Conservation (phyloP, 2,888 invertebrate species). For the Xanthostigma xanthostigma region DNA sequence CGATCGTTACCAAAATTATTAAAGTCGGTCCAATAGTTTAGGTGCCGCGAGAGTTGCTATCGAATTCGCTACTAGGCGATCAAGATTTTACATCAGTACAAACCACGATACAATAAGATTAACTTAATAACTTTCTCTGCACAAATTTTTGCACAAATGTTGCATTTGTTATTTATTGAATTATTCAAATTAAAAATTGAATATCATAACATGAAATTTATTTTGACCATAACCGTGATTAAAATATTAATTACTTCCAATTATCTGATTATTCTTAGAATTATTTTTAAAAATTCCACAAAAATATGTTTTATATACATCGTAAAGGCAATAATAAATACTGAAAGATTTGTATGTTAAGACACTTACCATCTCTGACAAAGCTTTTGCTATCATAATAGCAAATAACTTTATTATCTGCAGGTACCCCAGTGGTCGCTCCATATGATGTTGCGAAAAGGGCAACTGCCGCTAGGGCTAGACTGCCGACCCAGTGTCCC, state of each 20-base stretch:
- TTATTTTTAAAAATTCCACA: not conserved
- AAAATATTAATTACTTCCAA: not conserved
- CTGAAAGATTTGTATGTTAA: not conserved
- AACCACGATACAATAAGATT: no score
- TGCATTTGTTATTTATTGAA: no score
- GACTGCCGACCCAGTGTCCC: no score
- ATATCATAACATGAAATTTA: no score
- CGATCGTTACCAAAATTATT: no score
- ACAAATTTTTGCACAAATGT: no score
- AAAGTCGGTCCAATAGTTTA: no score
- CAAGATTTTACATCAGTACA: no score
- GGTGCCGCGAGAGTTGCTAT: no score
- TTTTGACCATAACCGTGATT: not conserved
- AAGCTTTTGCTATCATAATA: constrained; percentile 57
- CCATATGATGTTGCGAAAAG: constrained; percentile 21
- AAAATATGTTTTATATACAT: not conserved
- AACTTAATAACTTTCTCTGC: no score
- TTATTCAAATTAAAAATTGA: no score
- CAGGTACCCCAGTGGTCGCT: constrained; percentile 25
- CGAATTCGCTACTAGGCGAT: no score
- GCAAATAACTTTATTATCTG: constrained; percentile 48
- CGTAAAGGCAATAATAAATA: not conserved
- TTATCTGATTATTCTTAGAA: not conserved
- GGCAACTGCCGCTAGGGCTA: constrained; percentile 15
- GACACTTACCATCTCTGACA: constrained; percentile 47